Percentiles rank a stretch among this genome's conserved stretches.
These are phyloP conservation scores for Drosophila bocqueti DNA, from an alignment of 1,140 invertebrate genomes.

Conservation along the genomic window DNA sequence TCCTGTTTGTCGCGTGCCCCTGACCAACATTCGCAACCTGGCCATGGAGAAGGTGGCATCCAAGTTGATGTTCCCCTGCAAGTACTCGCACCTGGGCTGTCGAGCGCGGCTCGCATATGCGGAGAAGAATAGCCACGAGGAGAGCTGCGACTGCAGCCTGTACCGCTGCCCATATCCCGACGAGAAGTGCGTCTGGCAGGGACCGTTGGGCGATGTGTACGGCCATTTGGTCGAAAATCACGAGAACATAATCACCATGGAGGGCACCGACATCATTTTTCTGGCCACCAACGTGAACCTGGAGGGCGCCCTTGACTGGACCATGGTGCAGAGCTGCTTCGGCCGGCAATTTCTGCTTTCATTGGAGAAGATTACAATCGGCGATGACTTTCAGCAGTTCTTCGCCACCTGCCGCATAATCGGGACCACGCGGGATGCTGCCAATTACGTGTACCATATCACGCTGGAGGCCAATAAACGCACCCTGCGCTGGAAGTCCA, in stretches of 20 bases:
- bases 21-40: slow-evolving; percentile 98
- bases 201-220: slow-evolving; percentile 96
- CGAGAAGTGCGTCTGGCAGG: slow-evolving; percentile 99
- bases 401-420: slow-evolving; percentile 99
- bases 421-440: slow-evolving; percentile 98
- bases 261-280: slow-evolving; percentile 99
- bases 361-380: slow-evolving; percentile 99
- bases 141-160: slow-evolving; percentile 98
- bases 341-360: slow-evolving; percentile 99
- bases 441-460: slow-evolving; percentile 99
- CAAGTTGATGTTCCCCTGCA: slow-evolving; percentile 99
- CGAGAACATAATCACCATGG: slow-evolving; percentile 99
- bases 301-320: slow-evolving; percentile 99
- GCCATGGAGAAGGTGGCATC: slow-evolving; percentile 99
- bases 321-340: slow-evolving; percentile 99
- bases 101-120: slow-evolving; percentile 94
- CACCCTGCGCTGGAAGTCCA: slow-evolving; percentile 99
- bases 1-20: slow-evolving; percentile 97
- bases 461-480: slow-evolving; percentile 97
- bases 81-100: slow-evolving; percentile 98
- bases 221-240: slow-evolving; percentile 97
- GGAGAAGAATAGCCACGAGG: slow-evolving; percentile 98
- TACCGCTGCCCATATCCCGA: slow-evolving; percentile 99
- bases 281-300: slow-evolving; percentile 99
- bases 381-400: slow-evolving; percentile 98